Conservation (phyloP, 2,797 vertebrate genomes). For the Calcarius lapponicus region DNA sequence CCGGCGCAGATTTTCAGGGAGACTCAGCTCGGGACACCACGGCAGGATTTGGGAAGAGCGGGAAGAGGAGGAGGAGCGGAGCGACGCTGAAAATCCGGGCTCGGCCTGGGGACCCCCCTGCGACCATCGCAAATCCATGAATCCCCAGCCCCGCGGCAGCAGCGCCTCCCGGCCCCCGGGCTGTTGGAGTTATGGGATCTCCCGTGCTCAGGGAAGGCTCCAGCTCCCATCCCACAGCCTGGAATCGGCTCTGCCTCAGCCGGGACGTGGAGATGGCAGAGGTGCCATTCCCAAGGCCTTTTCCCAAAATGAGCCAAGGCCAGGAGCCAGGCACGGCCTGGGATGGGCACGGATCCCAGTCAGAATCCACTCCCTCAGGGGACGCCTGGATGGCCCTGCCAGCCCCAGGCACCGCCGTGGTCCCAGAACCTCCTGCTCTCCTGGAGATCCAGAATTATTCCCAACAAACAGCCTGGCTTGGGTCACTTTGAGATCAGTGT, state of each 20-base stretch:
- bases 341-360: background rate
- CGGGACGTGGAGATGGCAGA: accelerated
- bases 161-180: accelerated
- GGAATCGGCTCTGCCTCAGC: background rate
- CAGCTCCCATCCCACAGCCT: background rate
- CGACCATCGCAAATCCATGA: accelerated
- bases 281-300: background rate
- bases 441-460: background rate
- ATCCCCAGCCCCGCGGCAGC: accelerated
- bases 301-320: background rate
- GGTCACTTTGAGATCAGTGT: accelerated
- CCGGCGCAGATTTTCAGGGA: background rate
- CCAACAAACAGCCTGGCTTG: background rate
- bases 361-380: background rate
- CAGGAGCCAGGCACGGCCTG: accelerated
- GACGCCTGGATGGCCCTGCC: accelerated
- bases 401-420: background rate
- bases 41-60: background rate
- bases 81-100: background rate
- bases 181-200: accelerated
- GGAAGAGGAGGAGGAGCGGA: background rate
- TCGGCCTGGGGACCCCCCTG: accelerated
- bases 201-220: background rate
- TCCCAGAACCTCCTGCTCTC: background rate
- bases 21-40: background rate